Base-by-base conservation (phyloP, 2,113 vertebrate species). In the Geococcyx californianus region DNA sequence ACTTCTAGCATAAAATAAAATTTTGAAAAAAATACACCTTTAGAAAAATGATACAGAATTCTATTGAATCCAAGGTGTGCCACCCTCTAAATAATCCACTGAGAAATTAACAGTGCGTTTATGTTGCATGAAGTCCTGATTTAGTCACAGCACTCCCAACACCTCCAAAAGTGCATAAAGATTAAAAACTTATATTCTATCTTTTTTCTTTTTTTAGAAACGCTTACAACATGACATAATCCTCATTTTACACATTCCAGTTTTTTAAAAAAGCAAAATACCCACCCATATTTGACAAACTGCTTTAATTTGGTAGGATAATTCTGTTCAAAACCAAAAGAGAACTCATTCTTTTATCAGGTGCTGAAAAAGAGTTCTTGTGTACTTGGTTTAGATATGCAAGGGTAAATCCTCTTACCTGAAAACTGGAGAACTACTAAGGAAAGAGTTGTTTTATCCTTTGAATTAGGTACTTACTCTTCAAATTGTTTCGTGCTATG, bases 351-450 rank as follows among this genome's bases (percentile, higher is more conserved):
- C 67, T 91, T 96, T 95, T 88, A 96, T 95, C 89, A 74, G 38
- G 51, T 75, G 25, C 31, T 0, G 1, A 70, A 75, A 91, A 80
- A 72, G 33, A 92, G 63, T 92, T 86, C 67, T 91, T 73, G 83
- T 86, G 60, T 83, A 44, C 51, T 78, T 51, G 60, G 47, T 95
- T 95, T 78, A 95, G 77, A 90, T 76, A 86, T 25, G 81, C 60
- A 76, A 81, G 55, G 80, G 49, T 76, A 96, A 96, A 96, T 96
- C 84, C 88, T 94, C 94, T 95, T 93, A 95, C 47, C 40, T 64
- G 90, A 66, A 69, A 95, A 86, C 25, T 59, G 58, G 78, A 64
- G 68, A 93, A 75, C 64, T 87, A 75, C 75, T 91, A 79, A 83
- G 91, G 84, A 95, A 91, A 84, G 75, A 80, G 47, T 63, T 79